These are phyloP conservation scores for Heterodera carotae DNA, from an alignment of 1,140 invertebrate species.

Conservation along the genomic window DNA sequence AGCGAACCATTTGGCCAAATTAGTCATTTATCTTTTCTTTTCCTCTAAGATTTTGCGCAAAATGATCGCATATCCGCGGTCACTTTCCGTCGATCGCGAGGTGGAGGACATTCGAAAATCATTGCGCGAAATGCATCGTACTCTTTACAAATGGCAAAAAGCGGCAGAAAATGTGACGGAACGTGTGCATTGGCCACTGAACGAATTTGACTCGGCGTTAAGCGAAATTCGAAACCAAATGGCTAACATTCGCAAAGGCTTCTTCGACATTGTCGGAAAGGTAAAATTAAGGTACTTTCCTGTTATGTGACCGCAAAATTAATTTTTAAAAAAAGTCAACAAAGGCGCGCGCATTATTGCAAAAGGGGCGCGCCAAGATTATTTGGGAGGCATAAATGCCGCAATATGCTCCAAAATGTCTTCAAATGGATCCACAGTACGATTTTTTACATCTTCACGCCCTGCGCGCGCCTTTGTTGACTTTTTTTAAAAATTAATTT, in stretches of 20 bases:
- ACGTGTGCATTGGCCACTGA: not conserved
- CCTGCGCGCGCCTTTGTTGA: too few species aligned
- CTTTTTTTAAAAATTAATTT: too few species aligned
- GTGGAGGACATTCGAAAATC: not conserved
- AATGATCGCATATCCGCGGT: not conserved
- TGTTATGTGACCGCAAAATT: too few species aligned
- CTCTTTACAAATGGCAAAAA: not conserved
- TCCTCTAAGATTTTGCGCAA: not conserved
- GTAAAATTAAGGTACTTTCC: not conserved
- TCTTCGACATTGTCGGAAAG: not conserved
- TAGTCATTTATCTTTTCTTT: not conserved
- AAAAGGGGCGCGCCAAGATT: too few species aligned
- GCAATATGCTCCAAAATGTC: too few species aligned
- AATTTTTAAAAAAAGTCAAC: not conserved
- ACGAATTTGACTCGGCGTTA: not conserved
- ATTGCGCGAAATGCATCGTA: conserved; percentile 6
- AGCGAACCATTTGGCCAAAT: not conserved
- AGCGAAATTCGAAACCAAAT: not conserved
- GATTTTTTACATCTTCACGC: too few species aligned
- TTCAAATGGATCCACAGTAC: too few species aligned
- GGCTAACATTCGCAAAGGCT: not conserved
- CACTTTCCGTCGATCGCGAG: not conserved
- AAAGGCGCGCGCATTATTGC: too few species aligned
- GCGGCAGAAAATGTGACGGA: not conserved
- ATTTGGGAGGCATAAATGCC: too few species aligned